A percentile compares a stretch with the other conserved stretches of the same genome.
Evolutionary conservation across 2,888 invertebrate genomes (phyloP).

Genomic region (Stenolophus ochropezus): DNA sequence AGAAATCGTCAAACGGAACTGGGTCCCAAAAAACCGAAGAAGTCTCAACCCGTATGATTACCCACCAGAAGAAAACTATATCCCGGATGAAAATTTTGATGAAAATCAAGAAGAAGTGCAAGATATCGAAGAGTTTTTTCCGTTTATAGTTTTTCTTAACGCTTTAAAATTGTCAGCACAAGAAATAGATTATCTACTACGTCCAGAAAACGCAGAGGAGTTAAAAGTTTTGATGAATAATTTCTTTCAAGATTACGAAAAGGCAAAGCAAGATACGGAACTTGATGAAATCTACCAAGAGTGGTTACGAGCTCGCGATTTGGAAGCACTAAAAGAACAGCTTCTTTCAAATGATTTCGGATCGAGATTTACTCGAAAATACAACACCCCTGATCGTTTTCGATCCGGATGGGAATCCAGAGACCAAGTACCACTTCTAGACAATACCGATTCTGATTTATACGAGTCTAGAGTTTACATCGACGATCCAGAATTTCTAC

Average conservation of each 20-base stretch:
- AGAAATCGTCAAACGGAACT: constrained; percentile 68
- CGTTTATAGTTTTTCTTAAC: constrained; percentile 66
- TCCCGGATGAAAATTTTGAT: constrained; percentile 4
- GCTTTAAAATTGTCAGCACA: constrained; percentile 66
- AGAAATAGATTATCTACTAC: constrained; percentile 67
- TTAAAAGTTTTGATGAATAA: constrained; percentile 64
- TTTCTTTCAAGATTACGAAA: constrained; percentile 64
- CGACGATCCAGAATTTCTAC: constrained; percentile 70
- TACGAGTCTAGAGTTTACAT: constrained; percentile 77
- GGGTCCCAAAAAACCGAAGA: constrained; percentile 66
- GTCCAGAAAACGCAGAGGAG: constrained; percentile 64
- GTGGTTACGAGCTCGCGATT: constrained; percentile 58
- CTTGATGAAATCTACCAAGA: constrained; percentile 60
- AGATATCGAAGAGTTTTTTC: constrained; percentile 66
- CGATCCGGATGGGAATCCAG: constrained; percentile 72
- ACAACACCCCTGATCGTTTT: constrained; percentile 74
- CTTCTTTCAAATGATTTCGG: constrained; percentile 55
- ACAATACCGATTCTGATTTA: constrained; percentile 68
- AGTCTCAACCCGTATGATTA: constrained; percentile 48
- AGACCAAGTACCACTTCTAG: constrained; percentile 65
- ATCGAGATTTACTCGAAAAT: constrained; percentile 70
- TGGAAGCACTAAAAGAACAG: constrained; percentile 74
- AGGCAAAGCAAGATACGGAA: constrained; percentile 60
- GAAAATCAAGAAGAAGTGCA: constrained; percentile 58
- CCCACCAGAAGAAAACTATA: constrained; percentile 58